Conservation (phyloP, 2,888 invertebrate species). For the Troides oblongomaculatus region DNA sequence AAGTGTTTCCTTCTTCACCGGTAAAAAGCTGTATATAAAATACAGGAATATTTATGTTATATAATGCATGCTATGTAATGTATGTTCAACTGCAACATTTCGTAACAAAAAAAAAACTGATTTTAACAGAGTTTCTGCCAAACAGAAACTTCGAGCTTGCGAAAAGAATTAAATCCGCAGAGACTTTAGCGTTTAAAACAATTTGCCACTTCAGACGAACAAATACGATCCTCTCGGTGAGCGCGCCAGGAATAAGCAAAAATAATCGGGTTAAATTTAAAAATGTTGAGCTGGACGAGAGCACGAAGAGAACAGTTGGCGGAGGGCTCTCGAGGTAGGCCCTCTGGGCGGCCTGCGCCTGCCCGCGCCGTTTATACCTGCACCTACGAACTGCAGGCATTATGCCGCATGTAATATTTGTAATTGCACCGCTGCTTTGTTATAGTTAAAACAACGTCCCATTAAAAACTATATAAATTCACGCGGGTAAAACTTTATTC, state of each 20-base stretch:
- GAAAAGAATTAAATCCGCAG: slow-evolving; percentile 16
- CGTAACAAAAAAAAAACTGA: not conserved
- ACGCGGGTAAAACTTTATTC: not conserved
- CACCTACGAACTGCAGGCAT: slow-evolving; percentile 39
- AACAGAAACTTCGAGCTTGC: not conserved
- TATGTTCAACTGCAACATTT: not conserved
- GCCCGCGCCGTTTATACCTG: slow-evolving; percentile 63
- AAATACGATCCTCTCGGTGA: slow-evolving; percentile 17
- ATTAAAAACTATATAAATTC: not conserved
- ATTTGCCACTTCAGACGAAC: slow-evolving; percentile 29
- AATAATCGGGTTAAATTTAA: slow-evolving; percentile 58
- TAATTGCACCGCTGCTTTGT: slow-evolving; percentile 31
- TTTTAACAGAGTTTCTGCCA: not conserved
- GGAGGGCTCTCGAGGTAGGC: slow-evolving; percentile 56
- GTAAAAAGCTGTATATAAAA: too few relatives aligned
- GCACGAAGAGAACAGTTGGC: slow-evolving; percentile 65
- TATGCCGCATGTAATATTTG: slow-evolving; percentile 23
- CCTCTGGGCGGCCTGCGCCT: slow-evolving; percentile 52
- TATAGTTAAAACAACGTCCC: slow-evolving; percentile 30
- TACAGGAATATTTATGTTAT: too few relatives aligned
- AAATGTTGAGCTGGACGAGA: slow-evolving; percentile 53
- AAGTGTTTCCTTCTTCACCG: too few relatives aligned
- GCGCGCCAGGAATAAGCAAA: slow-evolving; percentile 43
- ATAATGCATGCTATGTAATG: too few relatives aligned
- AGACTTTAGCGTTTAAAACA: slow-evolving; percentile 22